Conservation (phyloP, 2,888 invertebrate species). For the Tuberolachnus salignus region DNA sequence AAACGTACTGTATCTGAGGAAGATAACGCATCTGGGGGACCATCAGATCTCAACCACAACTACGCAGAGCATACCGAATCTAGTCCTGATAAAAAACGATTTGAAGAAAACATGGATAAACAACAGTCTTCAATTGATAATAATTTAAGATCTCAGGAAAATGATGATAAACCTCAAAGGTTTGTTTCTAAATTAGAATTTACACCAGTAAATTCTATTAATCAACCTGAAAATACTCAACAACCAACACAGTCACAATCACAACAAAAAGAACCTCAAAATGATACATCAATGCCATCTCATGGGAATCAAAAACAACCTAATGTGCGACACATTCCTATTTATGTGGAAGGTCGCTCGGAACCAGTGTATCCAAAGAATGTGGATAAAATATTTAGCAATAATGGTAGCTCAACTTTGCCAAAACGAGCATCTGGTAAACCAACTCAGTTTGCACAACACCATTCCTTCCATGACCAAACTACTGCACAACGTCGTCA, state of each 20-base stretch:
- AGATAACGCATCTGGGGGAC: conserved; percentile 32
- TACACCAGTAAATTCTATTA: conserved; percentile 61
- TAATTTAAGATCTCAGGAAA: conserved; percentile 36
- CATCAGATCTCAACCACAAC: conserved; percentile 41
- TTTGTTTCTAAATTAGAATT: conserved; percentile 61
- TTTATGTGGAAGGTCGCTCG: conserved; percentile 84
- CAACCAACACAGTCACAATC: conserved; percentile 62
- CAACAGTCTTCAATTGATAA: conserved; percentile 37
- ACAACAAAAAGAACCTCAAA: conserved; percentile 58
- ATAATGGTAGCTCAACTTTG: conserved; percentile 37
- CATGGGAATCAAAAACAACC: conserved; percentile 62
- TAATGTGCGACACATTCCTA: conserved; percentile 82
- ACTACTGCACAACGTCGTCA: conserved; percentile 55
- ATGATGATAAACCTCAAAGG: conserved; percentile 61
- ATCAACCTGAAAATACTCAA: conserved; percentile 59
- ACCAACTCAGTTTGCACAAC: conserved; percentile 41
- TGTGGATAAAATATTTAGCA: conserved; percentile 62
- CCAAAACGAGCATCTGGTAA: conserved; percentile 39
- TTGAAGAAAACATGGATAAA: conserved; percentile 49
- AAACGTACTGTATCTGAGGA: conserved; percentile 43
- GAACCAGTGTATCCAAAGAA: conserved; percentile 76
- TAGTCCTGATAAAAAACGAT: conserved; percentile 51
- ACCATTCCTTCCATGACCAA: conserved; percentile 53
- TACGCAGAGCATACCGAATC: conserved; percentile 4
- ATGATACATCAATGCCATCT: conserved; percentile 16